Base-by-base conservation (phyloP, 2,888 invertebrate species). In the Eucera pruinosa region DNA sequence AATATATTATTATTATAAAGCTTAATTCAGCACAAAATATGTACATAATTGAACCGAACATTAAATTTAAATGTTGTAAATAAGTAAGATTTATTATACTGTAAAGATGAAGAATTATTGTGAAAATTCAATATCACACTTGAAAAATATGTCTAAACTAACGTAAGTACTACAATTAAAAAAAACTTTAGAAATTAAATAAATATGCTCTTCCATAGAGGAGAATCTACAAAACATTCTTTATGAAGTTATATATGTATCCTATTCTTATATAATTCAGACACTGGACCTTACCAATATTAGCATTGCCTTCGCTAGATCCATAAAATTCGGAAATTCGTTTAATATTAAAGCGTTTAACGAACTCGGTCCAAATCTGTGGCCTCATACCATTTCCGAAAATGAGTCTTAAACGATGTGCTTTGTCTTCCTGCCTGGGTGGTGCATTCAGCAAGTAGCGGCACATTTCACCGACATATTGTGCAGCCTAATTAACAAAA, bases 301-400 rank as follows among this genome's bases (percentile, higher is more conserved):
- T 95, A 61, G 95, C 94, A 87, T 95, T 96, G 77, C 95, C 95
- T 90, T 96, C 95, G 6, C 95, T 96, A 0, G 95, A 94, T 3
- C 95, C 95, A 87, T 95, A 96, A 80, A 96, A 94, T 89, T 96
- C 95, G 43, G 94, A 94, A 71, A 96, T 93, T 80, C 93, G 91
- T 67, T 93, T 90, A 13, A 96, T 93, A 52, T 93, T 93, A 88
- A 95, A 95, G 55, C 95, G 91, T 39, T 94, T 81, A 5, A 94
- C 94, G 89, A 96, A 96, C 61, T 94, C 93, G 70, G 93, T 90
- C 96, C 96, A 96, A 80, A 96, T 94, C 84, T 95, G 94, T 0
- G 95, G 94, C 65, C 95, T 93, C 86, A 96, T 93, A 9, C 96
- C 96, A 89, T 96, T 96, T n/a, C 96, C 96, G 86, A 95, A 94